Conservation (phyloP, 35 echinoderm and acorn worm species). For the Apostichopus parvimensis region DNA sequence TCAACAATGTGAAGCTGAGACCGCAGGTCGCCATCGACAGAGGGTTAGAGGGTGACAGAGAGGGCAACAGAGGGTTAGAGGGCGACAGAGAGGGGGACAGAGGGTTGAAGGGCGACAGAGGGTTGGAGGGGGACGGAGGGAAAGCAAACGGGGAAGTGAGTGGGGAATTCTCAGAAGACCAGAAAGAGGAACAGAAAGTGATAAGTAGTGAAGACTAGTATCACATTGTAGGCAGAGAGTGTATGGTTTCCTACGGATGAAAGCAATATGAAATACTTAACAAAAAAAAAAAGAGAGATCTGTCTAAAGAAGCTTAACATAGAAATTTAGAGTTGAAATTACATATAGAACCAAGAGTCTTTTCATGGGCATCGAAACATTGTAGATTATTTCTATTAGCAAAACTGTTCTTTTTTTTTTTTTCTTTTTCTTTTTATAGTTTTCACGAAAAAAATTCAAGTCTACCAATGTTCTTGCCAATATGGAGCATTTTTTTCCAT, state of each 20-base stretch:
- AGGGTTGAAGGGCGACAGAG: neutral
- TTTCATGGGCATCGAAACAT: neutral
- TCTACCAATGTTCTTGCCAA: too few species aligned
- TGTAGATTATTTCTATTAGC: too few species aligned
- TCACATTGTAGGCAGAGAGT: neutral
- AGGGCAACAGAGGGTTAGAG: neutral
- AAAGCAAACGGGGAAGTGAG: neutral
- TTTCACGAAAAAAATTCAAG: too few species aligned
- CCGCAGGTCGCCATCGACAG: constrained; percentile 37
- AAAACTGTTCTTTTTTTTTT: too few species aligned
- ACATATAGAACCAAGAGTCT: neutral
- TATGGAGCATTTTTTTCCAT: too few species aligned
- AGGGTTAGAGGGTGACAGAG: neutral
- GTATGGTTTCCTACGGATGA: neutral
- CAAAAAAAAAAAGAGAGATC: neutral
- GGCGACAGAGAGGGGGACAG: neutral
- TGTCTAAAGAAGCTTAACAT: neutral
- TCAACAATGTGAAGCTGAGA: constrained; percentile 48
- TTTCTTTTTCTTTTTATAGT: too few species aligned
- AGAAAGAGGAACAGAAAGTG: neutral
- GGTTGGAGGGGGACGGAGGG: neutral
- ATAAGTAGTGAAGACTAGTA: neutral
- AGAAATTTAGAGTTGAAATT: neutral
- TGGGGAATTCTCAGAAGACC: neutral
- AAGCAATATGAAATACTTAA: constrained; percentile 4